Evolutionary conservation across 2,113 vertebrate genomes (phyloP).

Genomic region (Plectropomus leopardus): DNA sequence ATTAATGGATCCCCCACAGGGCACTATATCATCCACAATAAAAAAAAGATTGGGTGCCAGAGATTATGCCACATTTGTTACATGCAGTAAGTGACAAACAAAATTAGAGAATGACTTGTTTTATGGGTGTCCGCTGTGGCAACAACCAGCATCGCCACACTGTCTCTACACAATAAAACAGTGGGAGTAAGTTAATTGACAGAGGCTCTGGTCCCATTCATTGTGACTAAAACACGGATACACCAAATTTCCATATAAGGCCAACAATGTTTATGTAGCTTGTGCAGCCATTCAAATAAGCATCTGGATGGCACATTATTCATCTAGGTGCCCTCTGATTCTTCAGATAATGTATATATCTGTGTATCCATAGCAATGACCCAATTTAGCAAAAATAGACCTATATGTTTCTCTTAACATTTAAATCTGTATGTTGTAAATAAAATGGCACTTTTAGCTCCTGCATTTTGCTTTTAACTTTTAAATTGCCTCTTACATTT

Average conservation of each 20-base stretch:
- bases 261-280: slow-evolving; percentile 1
- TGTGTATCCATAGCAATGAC: not conserved
- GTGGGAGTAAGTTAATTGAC: slow-evolving; percentile 40
- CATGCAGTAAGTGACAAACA: slow-evolving; percentile 52
- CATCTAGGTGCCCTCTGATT: not conserved
- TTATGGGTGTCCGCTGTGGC: slow-evolving; percentile 64
- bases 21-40: not conserved
- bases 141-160: slow-evolving; percentile 59
- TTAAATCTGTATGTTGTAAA: not conserved
- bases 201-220: slow-evolving; percentile 44
- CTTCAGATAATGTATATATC: not conserved
- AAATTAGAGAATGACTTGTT: slow-evolving; percentile 61
- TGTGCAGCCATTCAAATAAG: not conserved
- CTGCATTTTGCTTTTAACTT: slow-evolving; percentile 14
- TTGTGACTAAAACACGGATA: slow-evolving; percentile 46
- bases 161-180: slow-evolving; percentile 66
- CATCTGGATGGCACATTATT: not conserved
- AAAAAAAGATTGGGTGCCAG: slow-evolving; percentile 9
- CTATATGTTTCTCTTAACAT: not conserved
- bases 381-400: not conserved
- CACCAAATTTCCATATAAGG: slow-evolving; percentile 30
- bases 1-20: slow-evolving; percentile 19
- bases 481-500: slow-evolving; percentile 19
- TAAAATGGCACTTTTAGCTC: not conserved
- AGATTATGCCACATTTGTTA: slow-evolving; percentile 40